Evolutionary conservation across 2,888 invertebrate species (phyloP).

Genomic region (Lagria hirta): DNA sequence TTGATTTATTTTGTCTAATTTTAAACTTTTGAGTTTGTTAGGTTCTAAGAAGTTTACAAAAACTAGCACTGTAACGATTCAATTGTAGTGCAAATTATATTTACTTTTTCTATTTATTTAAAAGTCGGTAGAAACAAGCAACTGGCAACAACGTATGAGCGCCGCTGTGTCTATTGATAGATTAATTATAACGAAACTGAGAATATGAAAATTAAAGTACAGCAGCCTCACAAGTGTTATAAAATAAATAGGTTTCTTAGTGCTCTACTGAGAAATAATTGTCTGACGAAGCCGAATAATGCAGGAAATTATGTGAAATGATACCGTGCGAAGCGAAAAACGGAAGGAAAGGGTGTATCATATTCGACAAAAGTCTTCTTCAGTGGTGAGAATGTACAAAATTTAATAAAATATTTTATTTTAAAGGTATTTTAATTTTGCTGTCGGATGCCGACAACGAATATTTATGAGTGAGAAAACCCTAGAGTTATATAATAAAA

Average conservation of each 20-base stretch:
- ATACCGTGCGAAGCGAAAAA: slow-evolving; percentile 34
- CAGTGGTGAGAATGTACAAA: slow-evolving; percentile 33
- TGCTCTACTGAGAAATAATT: slow-evolving; percentile 19
- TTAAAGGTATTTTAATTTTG: slow-evolving; percentile 45
- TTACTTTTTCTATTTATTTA: too few species aligned
- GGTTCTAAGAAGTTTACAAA: too few species aligned
- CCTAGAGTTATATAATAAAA: slow-evolving; percentile 41
- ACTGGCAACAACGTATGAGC: too few species aligned
- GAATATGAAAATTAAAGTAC: slow-evolving; percentile 23
- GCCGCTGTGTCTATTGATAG: slow-evolving; percentile 13
- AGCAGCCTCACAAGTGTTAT: slow-evolving; percentile 28
- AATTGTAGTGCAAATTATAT: too few species aligned
- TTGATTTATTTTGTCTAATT: too few species aligned
- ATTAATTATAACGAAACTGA: slow-evolving; percentile 4
- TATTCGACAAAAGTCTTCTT: slow-evolving; percentile 25
- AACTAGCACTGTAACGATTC: too few species aligned
- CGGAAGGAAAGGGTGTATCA: slow-evolving; percentile 36
- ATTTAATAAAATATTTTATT: slow-evolving; percentile 45
- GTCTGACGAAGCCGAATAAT: slow-evolving; percentile 33
- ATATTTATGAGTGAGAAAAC: slow-evolving; percentile 44
- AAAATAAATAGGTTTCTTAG: slow-evolving; percentile 26
- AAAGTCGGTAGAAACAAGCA: too few species aligned
- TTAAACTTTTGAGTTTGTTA: too few species aligned
- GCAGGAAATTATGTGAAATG: slow-evolving; percentile 35
- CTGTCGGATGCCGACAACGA: slow-evolving; percentile 38